A percentile compares a stretch with the other conserved stretches of the same genome.
Evolutionary conservation across 2,888 invertebrate species (phyloP).

Genomic region (Euzophera pinguis): DNA sequence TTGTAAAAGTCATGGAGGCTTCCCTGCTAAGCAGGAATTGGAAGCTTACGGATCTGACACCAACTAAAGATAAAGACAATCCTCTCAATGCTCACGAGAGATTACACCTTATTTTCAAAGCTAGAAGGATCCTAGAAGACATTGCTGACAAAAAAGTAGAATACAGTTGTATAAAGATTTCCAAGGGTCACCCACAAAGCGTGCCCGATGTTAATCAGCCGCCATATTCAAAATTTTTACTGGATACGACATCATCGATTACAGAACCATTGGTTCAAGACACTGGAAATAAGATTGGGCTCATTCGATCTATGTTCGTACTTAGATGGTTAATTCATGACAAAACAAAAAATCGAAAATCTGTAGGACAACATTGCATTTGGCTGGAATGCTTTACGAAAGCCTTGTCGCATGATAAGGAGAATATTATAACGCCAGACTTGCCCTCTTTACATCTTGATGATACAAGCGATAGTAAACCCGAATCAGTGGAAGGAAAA

Average conservation of each 20-base stretch:
- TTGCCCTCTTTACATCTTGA: slow-evolving; percentile 59
- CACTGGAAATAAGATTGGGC: slow-evolving; percentile 33
- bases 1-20: slow-evolving; percentile 79
- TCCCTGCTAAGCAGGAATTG: slow-evolving; percentile 82
- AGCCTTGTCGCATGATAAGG: slow-evolving; percentile 66
- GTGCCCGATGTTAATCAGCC: slow-evolving; percentile 36
- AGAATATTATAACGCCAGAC: slow-evolving; percentile 40
- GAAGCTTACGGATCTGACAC: slow-evolving; percentile 68
- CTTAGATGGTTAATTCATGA: slow-evolving; percentile 80
- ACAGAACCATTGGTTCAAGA: slow-evolving; percentile 36
- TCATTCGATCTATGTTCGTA: slow-evolving; percentile 69
- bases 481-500: slow-evolving; percentile 37
- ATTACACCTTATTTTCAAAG: slow-evolving; percentile 60
- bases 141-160: slow-evolving; percentile 46
- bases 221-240: slow-evolving; percentile 56
- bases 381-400: slow-evolving; percentile 81
- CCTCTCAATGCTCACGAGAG: slow-evolving; percentile 55
- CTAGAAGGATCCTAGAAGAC: slow-evolving; percentile 41
- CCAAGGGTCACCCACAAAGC: slow-evolving; percentile 40
- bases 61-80: slow-evolving; percentile 44
- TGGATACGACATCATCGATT: slow-evolving; percentile 45
- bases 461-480: slow-evolving; percentile 41
- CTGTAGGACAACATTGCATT: slow-evolving; percentile 85
- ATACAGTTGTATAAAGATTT: slow-evolving; percentile 53
- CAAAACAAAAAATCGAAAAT: slow-evolving; percentile 73